A percentile compares a stretch with the other conserved stretches of the same genome.
Evolutionary conservation across 2,888 invertebrate species (phyloP).

Genomic region (Steinernema hermaphroditum): DNA sequence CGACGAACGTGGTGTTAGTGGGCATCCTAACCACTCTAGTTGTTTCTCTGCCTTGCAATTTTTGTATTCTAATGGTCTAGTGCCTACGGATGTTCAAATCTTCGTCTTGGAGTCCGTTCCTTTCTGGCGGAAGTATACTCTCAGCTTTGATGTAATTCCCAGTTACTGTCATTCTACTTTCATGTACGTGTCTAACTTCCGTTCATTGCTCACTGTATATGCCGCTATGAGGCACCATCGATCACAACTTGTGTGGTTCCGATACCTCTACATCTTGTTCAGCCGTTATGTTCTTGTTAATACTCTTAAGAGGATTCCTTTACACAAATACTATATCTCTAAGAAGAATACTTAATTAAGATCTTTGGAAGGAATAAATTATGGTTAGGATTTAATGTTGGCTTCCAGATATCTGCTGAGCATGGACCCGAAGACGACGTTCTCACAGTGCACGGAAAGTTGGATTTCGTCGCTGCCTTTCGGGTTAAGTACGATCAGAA

Average conservation of each 20-base stretch:
- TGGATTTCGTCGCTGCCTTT: neutral
- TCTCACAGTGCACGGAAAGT: constrained; percentile 43
- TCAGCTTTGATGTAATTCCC: constrained; percentile 66
- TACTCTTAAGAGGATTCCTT: constrained; percentile 40
- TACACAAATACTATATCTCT: constrained; percentile 36
- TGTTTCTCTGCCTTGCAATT: constrained; percentile 56
- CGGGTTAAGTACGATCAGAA: constrained; percentile 31
- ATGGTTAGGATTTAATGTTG: neutral
- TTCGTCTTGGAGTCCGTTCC: constrained; percentile 64
- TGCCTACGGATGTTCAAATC: constrained; percentile 58
- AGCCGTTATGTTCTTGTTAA: constrained; percentile 51
- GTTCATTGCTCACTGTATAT: constrained; percentile 48
- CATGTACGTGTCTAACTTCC: constrained; percentile 61
- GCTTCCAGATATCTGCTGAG: constrained; percentile 33
- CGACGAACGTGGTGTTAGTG: constrained; percentile 88
- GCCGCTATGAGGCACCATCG: constrained; percentile 69
- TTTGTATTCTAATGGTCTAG: constrained; percentile 47
- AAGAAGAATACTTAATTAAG: constrained; percentile 29
- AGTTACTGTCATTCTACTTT: constrained; percentile 58
- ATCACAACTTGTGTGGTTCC: constrained; percentile 94
- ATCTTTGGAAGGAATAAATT: neutral
- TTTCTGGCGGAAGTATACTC: constrained; percentile 67
- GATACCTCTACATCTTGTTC: constrained; percentile 78
- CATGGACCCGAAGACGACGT: constrained; percentile 40
- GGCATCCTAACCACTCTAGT: constrained; percentile 81